Conservation (phyloP, 1,140 invertebrate genomes). For the Drosophila kurseongensis region DNA sequence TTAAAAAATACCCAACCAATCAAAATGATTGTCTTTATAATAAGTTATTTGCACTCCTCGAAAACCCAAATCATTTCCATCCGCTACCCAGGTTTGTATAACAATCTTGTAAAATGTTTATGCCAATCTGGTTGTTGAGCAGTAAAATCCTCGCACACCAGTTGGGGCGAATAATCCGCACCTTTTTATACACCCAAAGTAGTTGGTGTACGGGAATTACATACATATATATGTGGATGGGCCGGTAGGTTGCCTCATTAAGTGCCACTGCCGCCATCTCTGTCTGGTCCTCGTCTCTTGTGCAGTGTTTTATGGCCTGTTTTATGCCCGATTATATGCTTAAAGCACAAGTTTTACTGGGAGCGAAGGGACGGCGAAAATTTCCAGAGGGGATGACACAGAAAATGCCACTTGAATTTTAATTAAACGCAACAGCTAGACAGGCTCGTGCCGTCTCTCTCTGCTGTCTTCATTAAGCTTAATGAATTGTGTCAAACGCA, state of each 20-base stretch:
- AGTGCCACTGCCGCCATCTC: constrained; percentile 28
- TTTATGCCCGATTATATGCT: constrained; percentile 81
- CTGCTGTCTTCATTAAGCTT: constrained; percentile 76
- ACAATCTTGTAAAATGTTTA: constrained; percentile 46
- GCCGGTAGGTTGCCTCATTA: constrained; percentile 27
- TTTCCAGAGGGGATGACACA: constrained; percentile 53
- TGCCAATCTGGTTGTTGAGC: constrained; percentile 30
- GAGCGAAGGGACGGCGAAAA: constrained; percentile 6
- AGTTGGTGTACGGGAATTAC: constrained; percentile 1
- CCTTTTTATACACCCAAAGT: constrained; percentile 30
- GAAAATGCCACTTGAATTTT: constrained; percentile 83
- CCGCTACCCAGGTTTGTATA: constrained; percentile 22
- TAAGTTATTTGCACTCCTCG: background rate
- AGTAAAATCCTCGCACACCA: constrained; percentile 14
- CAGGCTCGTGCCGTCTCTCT: constrained; percentile 12
- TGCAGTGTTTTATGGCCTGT: constrained; percentile 77
- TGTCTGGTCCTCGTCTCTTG: constrained; percentile 27
- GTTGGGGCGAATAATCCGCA: constrained; percentile 24
- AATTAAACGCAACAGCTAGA: constrained; percentile 81
- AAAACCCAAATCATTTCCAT: constrained; percentile 7
- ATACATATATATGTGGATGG: background rate
- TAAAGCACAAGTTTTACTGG: constrained; percentile 69
- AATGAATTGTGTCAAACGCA: constrained; percentile 79
- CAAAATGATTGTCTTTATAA: constrained; percentile 9
- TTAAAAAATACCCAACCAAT: constrained; percentile 4